Conservation (phyloP, 2,888 invertebrate genomes). For the Coleophora deauratella region DNA sequence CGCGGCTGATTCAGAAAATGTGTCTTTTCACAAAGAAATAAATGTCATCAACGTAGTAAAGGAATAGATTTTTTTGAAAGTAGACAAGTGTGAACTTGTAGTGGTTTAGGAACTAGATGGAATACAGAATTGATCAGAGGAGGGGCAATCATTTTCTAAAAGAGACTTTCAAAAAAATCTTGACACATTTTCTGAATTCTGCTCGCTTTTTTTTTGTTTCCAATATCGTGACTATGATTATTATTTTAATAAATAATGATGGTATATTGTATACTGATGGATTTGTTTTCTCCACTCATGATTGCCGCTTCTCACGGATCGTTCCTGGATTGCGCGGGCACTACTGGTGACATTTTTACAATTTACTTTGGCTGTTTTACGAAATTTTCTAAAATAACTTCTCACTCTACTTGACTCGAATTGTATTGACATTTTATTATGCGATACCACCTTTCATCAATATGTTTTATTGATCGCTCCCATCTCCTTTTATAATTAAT, state of each 20-base stretch:
- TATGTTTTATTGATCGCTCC: neutral
- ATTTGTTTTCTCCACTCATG: constrained; percentile 73
- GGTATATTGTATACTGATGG: constrained; percentile 47
- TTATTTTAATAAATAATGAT: constrained; percentile 28
- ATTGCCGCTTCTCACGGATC: constrained; percentile 73
- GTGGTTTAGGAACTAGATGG: constrained; percentile 42
- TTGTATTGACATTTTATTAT: constrained; percentile 9
- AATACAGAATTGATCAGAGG: constrained; percentile 36
- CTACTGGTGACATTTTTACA: constrained; percentile 56
- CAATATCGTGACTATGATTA: constrained; percentile 23
- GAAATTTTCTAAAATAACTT: neutral
- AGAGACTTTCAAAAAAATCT: constrained; percentile 73
- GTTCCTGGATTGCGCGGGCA: constrained; percentile 63
- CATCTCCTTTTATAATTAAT: neutral
- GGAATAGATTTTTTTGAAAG: constrained; percentile 77
- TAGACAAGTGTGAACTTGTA: constrained; percentile 72
- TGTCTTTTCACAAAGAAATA: constrained; percentile 80
- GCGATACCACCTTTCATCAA: neutral
- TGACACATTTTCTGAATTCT: constrained; percentile 82
- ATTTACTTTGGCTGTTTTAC: constrained; percentile 23
- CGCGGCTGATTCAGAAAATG: constrained; percentile 84
- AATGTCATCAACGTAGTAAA: constrained; percentile 56
- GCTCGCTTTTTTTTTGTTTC: constrained; percentile 46
- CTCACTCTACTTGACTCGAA: constrained; percentile 51
- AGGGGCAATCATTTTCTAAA: constrained; percentile 72